Base-by-base conservation (phyloP, 1,140 invertebrate genomes). In the Pissodes strobi region DNA sequence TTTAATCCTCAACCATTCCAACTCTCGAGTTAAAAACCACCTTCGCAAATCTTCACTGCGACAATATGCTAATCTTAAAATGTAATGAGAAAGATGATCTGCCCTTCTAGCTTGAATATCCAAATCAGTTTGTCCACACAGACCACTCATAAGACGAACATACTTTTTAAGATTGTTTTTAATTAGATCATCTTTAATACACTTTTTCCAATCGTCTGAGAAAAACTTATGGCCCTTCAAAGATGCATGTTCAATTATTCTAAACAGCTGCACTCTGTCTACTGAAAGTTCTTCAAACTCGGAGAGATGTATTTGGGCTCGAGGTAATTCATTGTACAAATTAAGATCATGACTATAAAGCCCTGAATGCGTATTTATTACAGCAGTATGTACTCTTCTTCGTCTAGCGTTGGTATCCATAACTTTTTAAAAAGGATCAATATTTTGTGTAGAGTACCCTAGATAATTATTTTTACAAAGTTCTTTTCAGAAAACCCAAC, bases 1-100 rank as follows among this genome's bases (percentile, higher is more conserved):
- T 72, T 93, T 85, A 73, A 92, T 87, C 75, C 87, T 87, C 72
- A 99, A 98, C 13, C 97, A 82, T 72, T 98, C 95, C 38, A 92
- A 76, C 84, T 99, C 97, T 66, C 92, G 86, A 21, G 83, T 77
- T 9, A 97, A 82, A 75, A 98, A 97, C 95, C 96, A 98, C 51
- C 88, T 83, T 27, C 89, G 81, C 18, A 93, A 81, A 53, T 97
- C 92, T 64, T 95, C 90, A 12, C 91, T 90, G 58, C 88, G 82
- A 73, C 93, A 97, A 82, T 94, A 98, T 1, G 93, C 93, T 30
- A 99, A 78, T 63, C 95, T 83, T 1, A 98, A 81, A 66, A 98
- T 91, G 79, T 93, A 98, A 80, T 99, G 97, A 0, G 95, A 95
- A 45, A 97, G 85, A 72, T 93, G 88, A 81, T 99, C 96, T 64